A percentile compares a stretch with the other conserved stretches of the same genome.
These are phyloP conservation scores for Aselliscus stoliczkanus DNA, from an alignment of 2,797 vertebrate species.

Conservation along the genomic window DNA sequence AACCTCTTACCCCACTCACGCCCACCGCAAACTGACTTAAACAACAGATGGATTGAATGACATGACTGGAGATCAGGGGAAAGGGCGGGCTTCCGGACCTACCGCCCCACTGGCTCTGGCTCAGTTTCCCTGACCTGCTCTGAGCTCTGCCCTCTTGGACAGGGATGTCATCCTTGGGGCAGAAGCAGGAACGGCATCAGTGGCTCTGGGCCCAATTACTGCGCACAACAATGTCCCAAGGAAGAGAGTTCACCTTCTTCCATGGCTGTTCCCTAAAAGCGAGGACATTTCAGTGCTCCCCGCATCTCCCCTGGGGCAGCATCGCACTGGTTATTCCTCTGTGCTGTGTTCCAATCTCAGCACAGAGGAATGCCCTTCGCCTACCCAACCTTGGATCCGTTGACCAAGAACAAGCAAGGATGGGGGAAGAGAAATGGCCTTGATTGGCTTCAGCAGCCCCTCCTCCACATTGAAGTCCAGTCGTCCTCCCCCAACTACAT, in stretches of 20 bases:
- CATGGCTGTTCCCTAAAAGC: not conserved
- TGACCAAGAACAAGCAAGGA: not conserved
- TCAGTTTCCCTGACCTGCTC: not conserved
- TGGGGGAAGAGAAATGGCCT: too few relatives aligned
- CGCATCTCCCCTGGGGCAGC: not conserved
- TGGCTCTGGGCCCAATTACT: not conserved
- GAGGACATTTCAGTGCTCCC: not conserved
- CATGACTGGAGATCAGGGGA: not conserved
- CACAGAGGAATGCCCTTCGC: not conserved
- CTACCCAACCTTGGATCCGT: not conserved
- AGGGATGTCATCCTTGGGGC: rapidly evolving
- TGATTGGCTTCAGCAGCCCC: not conserved
- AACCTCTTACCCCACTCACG: rapidly evolving
- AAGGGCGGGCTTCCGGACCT: not conserved
- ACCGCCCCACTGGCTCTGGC: rapidly evolving
- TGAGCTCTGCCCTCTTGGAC: not conserved
- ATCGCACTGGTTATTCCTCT: too few relatives aligned
- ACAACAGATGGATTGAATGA: not conserved
- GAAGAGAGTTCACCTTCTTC: not conserved
- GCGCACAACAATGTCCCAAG: too few relatives aligned
- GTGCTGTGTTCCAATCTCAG: too few relatives aligned
- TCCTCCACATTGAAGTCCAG: not conserved
- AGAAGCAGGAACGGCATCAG: not conserved
- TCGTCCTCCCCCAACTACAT: too few relatives aligned
- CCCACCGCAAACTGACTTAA: not conserved